A percentile compares a stretch with the other conserved stretches of the same genome.
These are phyloP conservation scores for Pogoniulus pusillus DNA, from an alignment of 2,797 vertebrate species.

Conservation along the genomic window DNA sequence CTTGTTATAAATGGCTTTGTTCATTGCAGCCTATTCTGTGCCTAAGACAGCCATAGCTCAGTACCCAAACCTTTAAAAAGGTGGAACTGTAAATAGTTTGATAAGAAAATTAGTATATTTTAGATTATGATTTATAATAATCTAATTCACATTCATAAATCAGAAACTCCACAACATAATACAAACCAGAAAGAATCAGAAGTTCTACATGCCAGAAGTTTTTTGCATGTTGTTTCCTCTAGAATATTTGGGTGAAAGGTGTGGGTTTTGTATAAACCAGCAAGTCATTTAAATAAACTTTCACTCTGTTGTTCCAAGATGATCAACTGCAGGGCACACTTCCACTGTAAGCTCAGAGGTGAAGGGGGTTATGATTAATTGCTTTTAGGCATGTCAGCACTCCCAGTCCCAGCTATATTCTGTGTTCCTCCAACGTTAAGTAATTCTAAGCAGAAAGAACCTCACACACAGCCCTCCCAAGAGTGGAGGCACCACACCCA, in stretches of 20 bases:
- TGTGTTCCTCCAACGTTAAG: background rate
- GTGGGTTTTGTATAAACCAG: background rate
- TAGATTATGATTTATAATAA: no score
- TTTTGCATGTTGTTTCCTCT: background rate
- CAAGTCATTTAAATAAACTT: background rate
- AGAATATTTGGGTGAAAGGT: background rate
- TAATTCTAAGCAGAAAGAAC: background rate
- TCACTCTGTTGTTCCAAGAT: background rate
- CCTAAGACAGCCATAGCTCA: no score
- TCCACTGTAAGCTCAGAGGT: background rate
- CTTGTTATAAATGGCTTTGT: no score
- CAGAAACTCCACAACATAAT: no score
- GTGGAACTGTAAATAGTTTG: no score
- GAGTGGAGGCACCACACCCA: background rate
- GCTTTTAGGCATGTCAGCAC: background rate
- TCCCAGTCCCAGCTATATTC: background rate
- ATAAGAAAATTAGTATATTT: no score
- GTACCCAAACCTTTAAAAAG: no score
- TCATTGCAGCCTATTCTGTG: no score
- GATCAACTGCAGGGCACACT: background rate
- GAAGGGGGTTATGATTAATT: background rate
- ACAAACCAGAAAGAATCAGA: background rate
- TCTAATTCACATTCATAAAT: no score
- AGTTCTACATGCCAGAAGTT: background rate
- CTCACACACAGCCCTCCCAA: background rate